phyloP scores from a whole-genome alignment of 1,140 invertebrate genomes.

The Oryzaephilus surinamensis region DNA sequence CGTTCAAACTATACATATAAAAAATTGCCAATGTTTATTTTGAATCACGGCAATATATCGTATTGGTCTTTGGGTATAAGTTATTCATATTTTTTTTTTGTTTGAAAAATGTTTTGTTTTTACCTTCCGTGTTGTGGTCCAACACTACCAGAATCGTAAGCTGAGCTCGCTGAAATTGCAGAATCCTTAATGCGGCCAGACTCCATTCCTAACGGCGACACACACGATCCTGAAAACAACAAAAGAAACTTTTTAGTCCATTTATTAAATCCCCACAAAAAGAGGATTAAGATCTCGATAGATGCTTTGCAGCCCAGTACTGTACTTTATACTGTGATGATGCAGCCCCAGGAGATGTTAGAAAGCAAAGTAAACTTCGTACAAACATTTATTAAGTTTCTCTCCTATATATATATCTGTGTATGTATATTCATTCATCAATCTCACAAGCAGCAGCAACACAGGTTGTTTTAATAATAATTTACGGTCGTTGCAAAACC shows the following conservation, averaged over 20 bases:
- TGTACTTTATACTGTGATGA: no score
- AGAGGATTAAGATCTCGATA: no score
- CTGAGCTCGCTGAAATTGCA: constrained; percentile 62
- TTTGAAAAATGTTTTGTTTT: not conserved
- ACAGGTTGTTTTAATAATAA: constrained; percentile 15
- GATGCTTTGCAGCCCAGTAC: no score
- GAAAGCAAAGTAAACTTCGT: constrained; percentile 1
- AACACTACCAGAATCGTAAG: constrained; percentile 60
- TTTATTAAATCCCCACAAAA: not conserved
- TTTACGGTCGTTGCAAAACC: constrained; percentile 7
- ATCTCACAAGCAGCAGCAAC: constrained; percentile 10
- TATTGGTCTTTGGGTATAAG: no score
- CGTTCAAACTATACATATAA: no score
- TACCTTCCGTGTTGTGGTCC: constrained; percentile 46
- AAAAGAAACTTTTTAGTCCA: constrained; percentile 6
- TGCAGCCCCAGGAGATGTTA: constrained; percentile 1
- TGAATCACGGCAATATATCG: no score
- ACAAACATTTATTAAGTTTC: constrained; percentile 13
- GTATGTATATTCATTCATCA: constrained; percentile 12
- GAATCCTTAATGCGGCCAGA: constrained; percentile 56
- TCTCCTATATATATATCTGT: not conserved
- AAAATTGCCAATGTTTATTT: no score
- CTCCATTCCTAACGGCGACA: constrained; percentile 60
- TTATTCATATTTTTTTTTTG: no score
- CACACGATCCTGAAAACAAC: constrained; percentile 50